Percentiles rank a stretch among this genome's conserved stretches.
These are phyloP conservation scores for Sylvia borin DNA, from an alignment of 2,797 vertebrate genomes.

Conservation along the genomic window DNA sequence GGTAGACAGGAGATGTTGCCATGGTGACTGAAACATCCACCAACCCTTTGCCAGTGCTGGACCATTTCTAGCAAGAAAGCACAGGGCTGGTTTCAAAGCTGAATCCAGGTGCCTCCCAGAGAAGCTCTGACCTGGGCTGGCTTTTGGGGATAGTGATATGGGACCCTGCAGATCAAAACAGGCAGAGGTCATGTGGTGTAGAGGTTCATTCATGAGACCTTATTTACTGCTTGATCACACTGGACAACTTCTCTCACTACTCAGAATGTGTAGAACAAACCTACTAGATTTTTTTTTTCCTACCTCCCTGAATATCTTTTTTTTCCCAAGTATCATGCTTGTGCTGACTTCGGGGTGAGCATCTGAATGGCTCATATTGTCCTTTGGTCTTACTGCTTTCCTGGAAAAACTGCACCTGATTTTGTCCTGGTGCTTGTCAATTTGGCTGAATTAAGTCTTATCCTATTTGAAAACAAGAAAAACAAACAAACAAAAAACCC, in stretches of 20 bases:
- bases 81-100: neutral
- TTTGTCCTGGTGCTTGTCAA: neutral
- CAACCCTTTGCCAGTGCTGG: neutral
- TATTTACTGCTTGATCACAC: neutral
- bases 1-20: neutral
- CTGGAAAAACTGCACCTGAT: neutral
- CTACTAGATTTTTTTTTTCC: neutral
- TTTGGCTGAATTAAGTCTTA: neutral
- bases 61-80: neutral
- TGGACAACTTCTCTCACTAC: neutral
- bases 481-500: no score
- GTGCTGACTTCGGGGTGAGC: neutral
- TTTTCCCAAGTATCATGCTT: neutral
- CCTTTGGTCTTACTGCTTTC: neutral
- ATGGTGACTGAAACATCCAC: neutral
- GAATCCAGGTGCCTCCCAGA: neutral
- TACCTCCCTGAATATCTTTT: neutral
- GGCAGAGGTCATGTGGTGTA: neutral
- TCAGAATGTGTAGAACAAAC: neutral
- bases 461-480: neutral
- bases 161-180: neutral
- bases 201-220: neutral
- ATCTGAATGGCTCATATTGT: neutral
- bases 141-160: neutral
- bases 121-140: neutral